phyloP scores from a whole-genome alignment of 2,113 vertebrate species.

The Epinephelus moara region DNA sequence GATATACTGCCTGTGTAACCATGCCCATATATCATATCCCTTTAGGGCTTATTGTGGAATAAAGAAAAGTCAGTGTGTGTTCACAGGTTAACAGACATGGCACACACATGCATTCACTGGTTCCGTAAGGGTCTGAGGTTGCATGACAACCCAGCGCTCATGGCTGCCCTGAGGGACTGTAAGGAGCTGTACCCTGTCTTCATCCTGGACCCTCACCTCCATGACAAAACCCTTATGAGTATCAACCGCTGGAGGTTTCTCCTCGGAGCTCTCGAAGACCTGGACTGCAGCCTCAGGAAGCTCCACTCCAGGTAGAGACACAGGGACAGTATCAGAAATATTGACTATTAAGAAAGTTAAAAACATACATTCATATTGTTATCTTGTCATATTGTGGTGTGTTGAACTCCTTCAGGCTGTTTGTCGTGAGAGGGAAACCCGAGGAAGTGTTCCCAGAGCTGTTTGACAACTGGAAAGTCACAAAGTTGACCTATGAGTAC shows the following conservation, averaged over 20 bases:
- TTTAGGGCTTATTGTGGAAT: background rate
- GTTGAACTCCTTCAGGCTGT: constrained; percentile 70
- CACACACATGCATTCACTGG: constrained; percentile 81
- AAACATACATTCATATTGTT: background rate
- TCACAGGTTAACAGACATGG: constrained; percentile 59
- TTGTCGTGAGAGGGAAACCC: constrained; percentile 78
- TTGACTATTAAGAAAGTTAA: background rate
- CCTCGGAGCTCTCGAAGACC: constrained; percentile 73
- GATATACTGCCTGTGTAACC: background rate
- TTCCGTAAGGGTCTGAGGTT: constrained; percentile 84
- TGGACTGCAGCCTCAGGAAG: constrained; percentile 81
- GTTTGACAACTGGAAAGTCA: constrained; percentile 79
- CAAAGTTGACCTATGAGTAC: constrained; percentile 78
- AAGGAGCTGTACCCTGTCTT: constrained; percentile 81
- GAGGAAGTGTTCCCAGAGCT: constrained; percentile 80
- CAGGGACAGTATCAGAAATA: background rate
- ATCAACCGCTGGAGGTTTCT: constrained; percentile 79
- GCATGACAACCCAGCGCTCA: constrained; percentile 82
- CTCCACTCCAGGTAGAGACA: constrained; percentile 79
- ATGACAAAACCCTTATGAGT: constrained; percentile 57
- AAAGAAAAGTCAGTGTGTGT: background rate
- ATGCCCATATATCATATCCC: background rate
- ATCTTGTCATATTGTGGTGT: background rate
- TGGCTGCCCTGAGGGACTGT: constrained; percentile 75
- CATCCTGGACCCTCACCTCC: constrained; percentile 78